Percentiles rank a stretch among this genome's conserved stretches.
phyloP scores from a whole-genome alignment of 1,140 invertebrate species.

The Magallana angulata region DNA sequence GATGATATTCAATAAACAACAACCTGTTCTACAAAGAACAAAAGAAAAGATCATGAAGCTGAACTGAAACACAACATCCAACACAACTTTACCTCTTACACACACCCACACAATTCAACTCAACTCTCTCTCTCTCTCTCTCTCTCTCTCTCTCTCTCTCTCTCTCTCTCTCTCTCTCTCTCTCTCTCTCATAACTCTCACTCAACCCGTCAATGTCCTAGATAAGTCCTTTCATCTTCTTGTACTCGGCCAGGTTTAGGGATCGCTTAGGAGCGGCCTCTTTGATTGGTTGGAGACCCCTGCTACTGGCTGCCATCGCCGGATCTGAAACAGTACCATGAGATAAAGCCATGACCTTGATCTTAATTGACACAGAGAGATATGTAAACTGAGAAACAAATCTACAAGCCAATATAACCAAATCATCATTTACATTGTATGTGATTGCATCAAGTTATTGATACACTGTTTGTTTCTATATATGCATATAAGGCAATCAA shows the following conservation, averaged over 20 bases:
- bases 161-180: conserved; percentile 36
- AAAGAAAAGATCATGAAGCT: conserved; percentile 1
- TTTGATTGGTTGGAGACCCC: conserved; percentile 86
- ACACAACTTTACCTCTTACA: not conserved
- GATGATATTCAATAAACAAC: not conserved
- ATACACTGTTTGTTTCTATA: no score
- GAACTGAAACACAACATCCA: conserved; percentile 25
- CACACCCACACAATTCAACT: not conserved
- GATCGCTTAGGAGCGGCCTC: conserved; percentile 91
- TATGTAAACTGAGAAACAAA: not conserved
- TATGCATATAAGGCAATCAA: no score
- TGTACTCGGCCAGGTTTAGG: conserved; percentile 97
- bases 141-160: no score
- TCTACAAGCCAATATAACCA: no score
- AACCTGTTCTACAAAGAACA: not conserved
- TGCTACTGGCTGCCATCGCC: conserved; percentile 87
- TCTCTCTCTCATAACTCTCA: not conserved
- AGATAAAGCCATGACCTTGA: not conserved
- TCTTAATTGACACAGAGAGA: not conserved
- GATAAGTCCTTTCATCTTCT: conserved; percentile 96
- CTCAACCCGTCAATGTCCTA: conserved; percentile 57
- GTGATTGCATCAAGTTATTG: no score
- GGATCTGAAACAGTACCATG: conserved; percentile 82
- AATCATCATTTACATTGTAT: no score
- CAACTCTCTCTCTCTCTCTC: conserved; percentile 31